Percentiles rank a stretch among this genome's conserved stretches.
Conservation (phyloP, 1,140 invertebrate species). For the Helicoverpa zea region DNA sequence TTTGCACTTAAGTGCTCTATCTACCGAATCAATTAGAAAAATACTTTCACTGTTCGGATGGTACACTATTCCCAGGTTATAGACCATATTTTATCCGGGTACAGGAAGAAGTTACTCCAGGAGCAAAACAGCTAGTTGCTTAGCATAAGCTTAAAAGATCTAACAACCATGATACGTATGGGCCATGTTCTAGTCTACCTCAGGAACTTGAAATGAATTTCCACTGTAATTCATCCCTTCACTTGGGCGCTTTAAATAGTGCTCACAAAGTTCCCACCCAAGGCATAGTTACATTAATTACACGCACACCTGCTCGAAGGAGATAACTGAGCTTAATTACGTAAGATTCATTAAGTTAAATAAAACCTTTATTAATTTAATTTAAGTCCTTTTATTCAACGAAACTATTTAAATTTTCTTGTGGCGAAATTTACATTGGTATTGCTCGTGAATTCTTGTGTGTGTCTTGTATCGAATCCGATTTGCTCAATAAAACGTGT, state of each 20-base stretch:
- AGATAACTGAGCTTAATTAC: conserved; percentile 14
- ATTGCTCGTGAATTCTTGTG: too few relatives aligned
- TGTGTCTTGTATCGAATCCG: background rate
- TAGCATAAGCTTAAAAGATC: too few relatives aligned
- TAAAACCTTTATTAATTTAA: background rate
- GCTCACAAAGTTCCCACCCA: background rate
- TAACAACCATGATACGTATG: background rate
- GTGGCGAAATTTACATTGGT: too few relatives aligned
- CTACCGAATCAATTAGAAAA: too few relatives aligned
- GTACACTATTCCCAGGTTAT: too few relatives aligned
- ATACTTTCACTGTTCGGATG: too few relatives aligned
- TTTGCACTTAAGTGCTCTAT: too few relatives aligned
- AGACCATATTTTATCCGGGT: too few relatives aligned
- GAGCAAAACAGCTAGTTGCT: too few relatives aligned
- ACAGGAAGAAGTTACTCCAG: too few relatives aligned
- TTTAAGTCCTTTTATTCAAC: too few relatives aligned
- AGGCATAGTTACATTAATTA: conserved; percentile 26
- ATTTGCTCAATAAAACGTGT: conserved; percentile 10
- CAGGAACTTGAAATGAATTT: conserved; percentile 1
- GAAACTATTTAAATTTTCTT: too few relatives aligned
- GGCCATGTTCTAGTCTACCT: background rate
- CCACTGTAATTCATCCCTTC: conserved; percentile 18
- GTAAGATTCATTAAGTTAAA: background rate
- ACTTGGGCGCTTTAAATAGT: background rate
- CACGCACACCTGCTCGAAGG: conserved; percentile 29